phyloP scores from a whole-genome alignment of 2,888 invertebrate genomes.

The Meteorus cinctellus region DNA sequence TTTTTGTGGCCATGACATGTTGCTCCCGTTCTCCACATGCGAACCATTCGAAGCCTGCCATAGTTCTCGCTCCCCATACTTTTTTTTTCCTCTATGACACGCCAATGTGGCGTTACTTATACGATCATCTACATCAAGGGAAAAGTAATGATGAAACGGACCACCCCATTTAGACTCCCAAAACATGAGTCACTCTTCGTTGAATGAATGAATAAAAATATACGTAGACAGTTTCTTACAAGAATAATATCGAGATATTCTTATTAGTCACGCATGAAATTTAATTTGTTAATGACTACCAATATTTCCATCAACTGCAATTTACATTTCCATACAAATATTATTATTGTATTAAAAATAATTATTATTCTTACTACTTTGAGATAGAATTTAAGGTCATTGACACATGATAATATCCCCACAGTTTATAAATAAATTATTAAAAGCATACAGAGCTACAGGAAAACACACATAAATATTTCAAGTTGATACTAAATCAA shows the following conservation, averaged over 20 bases:
- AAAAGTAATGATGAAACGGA: not conserved
- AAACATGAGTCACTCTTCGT: not conserved
- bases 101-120: not conserved
- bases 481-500: conserved; percentile 37
- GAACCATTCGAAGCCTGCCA: conserved; percentile 56
- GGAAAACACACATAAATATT: conserved; percentile 8
- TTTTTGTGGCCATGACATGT: conserved; percentile 67
- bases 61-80: conserved; percentile 32
- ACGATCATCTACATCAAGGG: not conserved
- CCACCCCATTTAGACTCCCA: not conserved
- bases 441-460: not conserved
- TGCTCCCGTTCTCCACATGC: conserved; percentile 61
- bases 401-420: conserved; percentile 11
- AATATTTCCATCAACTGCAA: not conserved
- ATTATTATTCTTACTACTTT: not conserved
- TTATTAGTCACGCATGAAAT: not conserved
- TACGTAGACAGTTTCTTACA: not conserved
- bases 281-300: not conserved
- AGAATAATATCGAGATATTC: not conserved
- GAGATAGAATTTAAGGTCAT: not conserved
- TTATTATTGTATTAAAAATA: not conserved
- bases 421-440: not conserved
- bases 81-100: not conserved
- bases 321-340: not conserved
- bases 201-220: not conserved